Percentiles rank a stretch among this genome's conserved stretches.
These are phyloP conservation scores for Unio delphinus DNA, from an alignment of 2,888 invertebrate species.

Conservation along the genomic window DNA sequence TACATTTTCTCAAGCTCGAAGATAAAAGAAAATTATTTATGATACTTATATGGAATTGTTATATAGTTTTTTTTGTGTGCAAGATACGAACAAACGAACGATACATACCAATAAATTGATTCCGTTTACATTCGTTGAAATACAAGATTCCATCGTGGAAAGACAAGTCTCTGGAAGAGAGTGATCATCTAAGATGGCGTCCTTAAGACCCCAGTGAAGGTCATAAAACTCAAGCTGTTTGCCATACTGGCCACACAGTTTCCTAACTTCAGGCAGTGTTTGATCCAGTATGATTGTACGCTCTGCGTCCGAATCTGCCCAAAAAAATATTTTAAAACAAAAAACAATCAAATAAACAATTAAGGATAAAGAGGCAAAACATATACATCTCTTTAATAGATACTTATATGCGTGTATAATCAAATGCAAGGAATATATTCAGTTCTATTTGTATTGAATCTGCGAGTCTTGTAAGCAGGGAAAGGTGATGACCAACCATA, in stretches of 20 bases:
- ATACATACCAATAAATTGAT: conserved; percentile 37
- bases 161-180: conserved; percentile 38
- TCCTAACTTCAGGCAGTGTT: conserved; percentile 77
- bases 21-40: no score
- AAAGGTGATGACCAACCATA: no score
- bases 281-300: conserved; percentile 82
- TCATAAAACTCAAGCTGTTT: conserved; percentile 68
- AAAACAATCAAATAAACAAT: background rate
- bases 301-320: conserved; percentile 82
- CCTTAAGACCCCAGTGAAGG: conserved; percentile 62
- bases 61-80: no score
- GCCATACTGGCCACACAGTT: conserved; percentile 63
- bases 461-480: no score
- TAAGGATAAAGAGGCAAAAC: background rate
- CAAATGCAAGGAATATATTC: no score
- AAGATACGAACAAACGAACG: background rate
- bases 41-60: no score
- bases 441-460: no score
- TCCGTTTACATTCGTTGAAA: conserved; percentile 15
- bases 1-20: no score
- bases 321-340: no score
- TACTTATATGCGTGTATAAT: conserved; percentile 21
- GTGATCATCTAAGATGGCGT: conserved; percentile 57
- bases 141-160: conserved; percentile 25
- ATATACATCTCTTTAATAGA: no score